Evolutionary conservation across 2,888 invertebrate species (phyloP).

Genomic region (Disparrhopalites patrizii): DNA sequence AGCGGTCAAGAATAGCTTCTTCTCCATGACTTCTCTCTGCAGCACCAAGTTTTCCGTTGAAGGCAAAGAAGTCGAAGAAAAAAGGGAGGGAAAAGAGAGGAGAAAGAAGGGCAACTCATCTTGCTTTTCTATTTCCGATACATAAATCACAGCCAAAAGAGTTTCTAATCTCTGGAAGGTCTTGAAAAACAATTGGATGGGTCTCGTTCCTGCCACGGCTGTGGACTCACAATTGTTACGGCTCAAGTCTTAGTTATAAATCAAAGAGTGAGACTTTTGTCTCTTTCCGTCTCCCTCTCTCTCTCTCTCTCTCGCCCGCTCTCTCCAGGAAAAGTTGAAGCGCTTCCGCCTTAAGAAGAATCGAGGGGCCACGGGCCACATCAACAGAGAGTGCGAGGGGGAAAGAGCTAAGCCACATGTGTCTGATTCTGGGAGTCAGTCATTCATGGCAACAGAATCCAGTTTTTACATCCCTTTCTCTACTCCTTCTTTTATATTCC

Average conservation of each 20-base stretch:
- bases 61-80: background rate
- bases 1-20: too few relatives aligned
- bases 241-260: constrained; percentile 27
- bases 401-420: background rate
- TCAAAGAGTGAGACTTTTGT: constrained; percentile 15
- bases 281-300: background rate
- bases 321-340: background rate
- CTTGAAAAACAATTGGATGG: constrained; percentile 38
- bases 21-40: too few relatives aligned
- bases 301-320: background rate
- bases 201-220: constrained; percentile 21
- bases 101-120: constrained; percentile 30
- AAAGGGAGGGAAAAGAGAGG: background rate
- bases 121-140: constrained; percentile 46
- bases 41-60: background rate
- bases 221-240: constrained; percentile 22
- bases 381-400: constrained; percentile 19
- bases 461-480: constrained; percentile 1
- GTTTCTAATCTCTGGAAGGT: constrained; percentile 40
- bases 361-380: constrained; percentile 9
- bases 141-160: constrained; percentile 42
- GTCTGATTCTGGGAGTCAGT: background rate
- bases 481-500: constrained; percentile 15
- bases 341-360: background rate
- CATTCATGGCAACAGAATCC: background rate